phyloP scores from a whole-genome alignment of 2,113 vertebrate species.

The Semicossyphus pulcher region DNA sequence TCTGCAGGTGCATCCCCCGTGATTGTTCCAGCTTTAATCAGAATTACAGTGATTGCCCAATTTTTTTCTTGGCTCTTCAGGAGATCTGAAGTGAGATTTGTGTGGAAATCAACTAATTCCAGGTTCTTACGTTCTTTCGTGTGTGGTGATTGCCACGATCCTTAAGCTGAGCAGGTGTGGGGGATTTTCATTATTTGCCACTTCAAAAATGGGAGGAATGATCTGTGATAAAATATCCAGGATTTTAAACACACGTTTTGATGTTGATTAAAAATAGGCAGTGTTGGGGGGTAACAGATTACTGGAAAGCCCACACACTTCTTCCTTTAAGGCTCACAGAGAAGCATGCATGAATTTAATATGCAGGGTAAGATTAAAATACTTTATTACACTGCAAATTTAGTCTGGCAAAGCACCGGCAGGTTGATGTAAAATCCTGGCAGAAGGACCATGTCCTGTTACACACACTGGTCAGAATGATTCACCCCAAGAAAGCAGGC shows the following conservation, averaged over 20 bases:
- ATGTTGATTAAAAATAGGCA: neutral
- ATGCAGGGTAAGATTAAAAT: neutral
- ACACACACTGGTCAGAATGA: neutral
- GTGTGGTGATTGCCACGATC: neutral
- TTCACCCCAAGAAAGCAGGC: neutral
- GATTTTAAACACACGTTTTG: neutral
- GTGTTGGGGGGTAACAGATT: no score
- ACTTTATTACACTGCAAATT: neutral
- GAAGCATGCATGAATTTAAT: neutral
- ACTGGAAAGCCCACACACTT: no score
- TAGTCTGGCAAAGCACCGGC: neutral
- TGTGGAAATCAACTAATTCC: neutral
- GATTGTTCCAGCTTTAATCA: neutral
- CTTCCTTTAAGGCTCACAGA: neutral
- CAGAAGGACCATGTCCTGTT: neutral
- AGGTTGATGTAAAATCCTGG: neutral
- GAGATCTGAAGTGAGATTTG: neutral
- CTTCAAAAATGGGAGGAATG: neutral
- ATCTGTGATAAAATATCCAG: neutral
- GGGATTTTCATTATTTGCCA: neutral
- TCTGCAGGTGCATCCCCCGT: constrained; percentile 7
- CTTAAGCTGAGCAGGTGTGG: neutral
- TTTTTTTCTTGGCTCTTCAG: neutral
- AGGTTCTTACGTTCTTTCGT: constrained; percentile 1
- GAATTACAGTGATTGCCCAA: constrained; percentile 4